Percentiles rank a stretch among this genome's conserved stretches.
Conservation (phyloP, 2,888 invertebrate species). For the Diachrysia chrysitis region DNA sequence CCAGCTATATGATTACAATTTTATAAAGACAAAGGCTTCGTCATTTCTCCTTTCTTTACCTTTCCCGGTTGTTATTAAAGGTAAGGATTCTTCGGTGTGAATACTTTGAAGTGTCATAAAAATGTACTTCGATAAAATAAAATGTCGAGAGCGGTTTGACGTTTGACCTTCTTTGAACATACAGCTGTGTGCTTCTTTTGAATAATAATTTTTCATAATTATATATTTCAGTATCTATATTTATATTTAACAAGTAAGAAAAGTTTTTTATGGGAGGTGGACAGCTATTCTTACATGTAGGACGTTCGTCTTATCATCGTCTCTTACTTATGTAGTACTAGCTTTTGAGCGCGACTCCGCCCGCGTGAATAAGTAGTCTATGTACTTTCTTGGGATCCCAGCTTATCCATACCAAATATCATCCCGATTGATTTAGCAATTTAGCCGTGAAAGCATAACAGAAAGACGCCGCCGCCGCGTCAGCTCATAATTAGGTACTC, state of each 20-base stretch:
- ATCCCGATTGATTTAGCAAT: too few relatives aligned
- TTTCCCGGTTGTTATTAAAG: conserved; percentile 60
- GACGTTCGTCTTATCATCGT: too few relatives aligned
- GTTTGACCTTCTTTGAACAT: conserved; percentile 25
- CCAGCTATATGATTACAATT: conserved; percentile 33
- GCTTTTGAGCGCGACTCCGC: too few relatives aligned
- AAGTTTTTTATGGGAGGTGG: background rate
- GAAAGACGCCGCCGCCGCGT: too few relatives aligned
- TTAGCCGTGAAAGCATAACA: too few relatives aligned
- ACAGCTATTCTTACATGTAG: background rate
- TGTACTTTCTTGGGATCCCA: too few relatives aligned
- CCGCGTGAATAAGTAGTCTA: too few relatives aligned
- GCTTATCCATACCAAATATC: too few relatives aligned
- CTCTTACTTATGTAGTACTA: too few relatives aligned
- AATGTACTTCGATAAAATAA: conserved; percentile 58
- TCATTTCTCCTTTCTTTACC: conserved; percentile 52
- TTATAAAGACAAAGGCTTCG: conserved; percentile 47
- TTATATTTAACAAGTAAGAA: background rate
- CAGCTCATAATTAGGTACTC: too few relatives aligned
- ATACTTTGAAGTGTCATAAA: conserved; percentile 65
- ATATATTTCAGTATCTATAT: background rate
- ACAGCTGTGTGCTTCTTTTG: conserved; percentile 6
- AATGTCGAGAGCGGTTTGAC: conserved; percentile 49
- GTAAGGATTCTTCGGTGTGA: conserved; percentile 54
- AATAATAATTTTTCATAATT: conserved; percentile 21